Evolutionary conservation across 2,888 invertebrate species (phyloP), one percentile per base, ranked within the genome.

Genomic region (Alentia gelatinosa): DNA sequence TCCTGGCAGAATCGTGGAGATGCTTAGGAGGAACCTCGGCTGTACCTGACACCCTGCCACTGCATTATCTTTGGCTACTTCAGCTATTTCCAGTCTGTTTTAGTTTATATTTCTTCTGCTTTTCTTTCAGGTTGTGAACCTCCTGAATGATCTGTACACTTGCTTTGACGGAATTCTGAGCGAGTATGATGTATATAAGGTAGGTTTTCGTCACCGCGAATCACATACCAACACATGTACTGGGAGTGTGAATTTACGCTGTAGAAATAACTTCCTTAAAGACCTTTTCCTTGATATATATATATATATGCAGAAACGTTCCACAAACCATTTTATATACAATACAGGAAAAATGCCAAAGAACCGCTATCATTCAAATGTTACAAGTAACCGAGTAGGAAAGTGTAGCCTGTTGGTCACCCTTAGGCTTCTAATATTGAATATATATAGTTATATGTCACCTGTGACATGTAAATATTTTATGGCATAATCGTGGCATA

Each of bases 161-260:
- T 33, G 40, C 4, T 90, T 90, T 47, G 90, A 90, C 37, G 30
- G 35, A 7, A 90, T 79, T 23, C 42, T 90, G n/a, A 56, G 30
- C 39, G 50, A 90, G 33, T 79, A 90, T 47, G 90, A 90, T 33
- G 90, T 90, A 19, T 90, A 90, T 35, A 90, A 90, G 79, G 90
- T 90, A 47, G 15, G 89, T n/a, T n/a, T n/a, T n/a, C n/a, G n/a
- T n/a, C n/a, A n/a, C 30, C 12, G 12, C 12, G 12, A 50, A 50
- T 23, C n/a, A n/a, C n/a, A n/a, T n/a, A n/a, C n/a, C 3, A 56
- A n/a, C 9, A 56, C 19, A 56, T 56, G 23, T 19, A 5, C n/a
- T 12, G 7, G 7, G 47, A 12, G 47, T 42, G 7, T 42, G 47
- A 42, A 15, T 42, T 42, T 42, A 15, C 7, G 47, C 15, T n/a